Base-by-base conservation (phyloP, 2,113 vertebrate genomes). In the Hemichromis elongatus region DNA sequence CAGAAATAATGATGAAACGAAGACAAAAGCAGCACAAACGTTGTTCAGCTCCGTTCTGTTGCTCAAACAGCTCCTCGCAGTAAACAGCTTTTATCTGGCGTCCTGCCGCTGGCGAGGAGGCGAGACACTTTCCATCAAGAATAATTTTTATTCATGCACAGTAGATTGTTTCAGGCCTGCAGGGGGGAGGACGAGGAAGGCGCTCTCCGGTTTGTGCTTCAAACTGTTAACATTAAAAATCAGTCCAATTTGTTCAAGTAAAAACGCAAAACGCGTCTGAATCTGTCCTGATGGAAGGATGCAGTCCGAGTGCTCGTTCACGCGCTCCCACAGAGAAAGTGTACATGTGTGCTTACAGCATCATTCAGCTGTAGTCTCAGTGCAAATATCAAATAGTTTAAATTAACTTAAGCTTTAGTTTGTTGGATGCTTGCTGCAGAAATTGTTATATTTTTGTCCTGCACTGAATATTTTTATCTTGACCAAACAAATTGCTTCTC, bases 261-360 rank as follows among this genome's bases (percentile, higher is more conserved):
- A 28, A 73, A 19, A 50, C 4, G 0, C n/a, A n/a, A n/a, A 75
- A 13, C 26, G 37, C 8, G 0, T 42, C 42, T 33, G 70, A n/a
- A 52, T 40, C 0, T 7, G 0, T 50, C 26, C 18, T 47, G 68
- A 50, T 30, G 68, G 6, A 75, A 0, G 5, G 24, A 19, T 12
- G 66, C 28, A 19, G 24, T 73, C 68, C 1, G 42, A 28, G 70
- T 30, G 26, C 45, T 75, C 18, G 4, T 33, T 75, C 45, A 52
- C 26, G 10, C 50, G 4, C 42, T 30, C 66, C 24, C 66, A 28
- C 63, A 68, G 37, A 5, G 7, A 26, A 8, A 6, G 37, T 42
- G 37, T 14, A 6, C 35, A 4, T 1, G 2, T 16, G 35, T 68
- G 0, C 21, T 28, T 2, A 50, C 68, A 75, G 68, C 68, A 47